Evolutionary conservation across 2,888 invertebrate species (phyloP).

Genomic region (Pimpla rufipes): DNA sequence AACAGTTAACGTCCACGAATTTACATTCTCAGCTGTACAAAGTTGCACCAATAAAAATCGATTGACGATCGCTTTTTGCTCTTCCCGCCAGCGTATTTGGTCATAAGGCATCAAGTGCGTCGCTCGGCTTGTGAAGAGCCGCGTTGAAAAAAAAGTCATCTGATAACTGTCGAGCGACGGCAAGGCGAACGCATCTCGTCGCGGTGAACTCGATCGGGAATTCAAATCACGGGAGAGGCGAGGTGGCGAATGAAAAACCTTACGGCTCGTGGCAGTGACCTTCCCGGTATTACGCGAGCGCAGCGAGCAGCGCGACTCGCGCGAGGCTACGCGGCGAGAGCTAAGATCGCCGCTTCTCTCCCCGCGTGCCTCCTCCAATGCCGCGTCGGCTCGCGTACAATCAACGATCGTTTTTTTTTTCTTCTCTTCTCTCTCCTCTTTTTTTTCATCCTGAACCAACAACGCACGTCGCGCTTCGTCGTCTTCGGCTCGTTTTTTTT

Average conservation of each 20-base stretch:
- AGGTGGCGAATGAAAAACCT: slow-evolving; percentile 57
- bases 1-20: neutral
- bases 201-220: slow-evolving; percentile 32
- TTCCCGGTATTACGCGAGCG: slow-evolving; percentile 67
- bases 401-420: slow-evolving; percentile 39
- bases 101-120: neutral
- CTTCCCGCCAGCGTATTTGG: neutral
- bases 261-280: slow-evolving; percentile 70
- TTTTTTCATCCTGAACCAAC: slow-evolving; percentile 65
- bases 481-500: slow-evolving; percentile 53
- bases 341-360: slow-evolving; percentile 24
- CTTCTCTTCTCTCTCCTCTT: neutral
- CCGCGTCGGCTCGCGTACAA: slow-evolving; percentile 51
- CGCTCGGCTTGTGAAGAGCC: neutral
- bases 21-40: neutral
- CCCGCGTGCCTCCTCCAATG: slow-evolving; percentile 32
- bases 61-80: neutral
- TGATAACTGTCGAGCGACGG: neutral
- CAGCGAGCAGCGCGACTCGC: slow-evolving; percentile 52
- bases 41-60: neutral
- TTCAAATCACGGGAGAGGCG: slow-evolving; percentile 55
- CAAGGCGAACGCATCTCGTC: neutral
- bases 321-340: slow-evolving; percentile 52
- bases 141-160: neutral
- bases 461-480: slow-evolving; percentile 64